phyloP scores from a whole-genome alignment of 2,797 vertebrate genomes.

The Geotrypetes seraphini region DNA sequence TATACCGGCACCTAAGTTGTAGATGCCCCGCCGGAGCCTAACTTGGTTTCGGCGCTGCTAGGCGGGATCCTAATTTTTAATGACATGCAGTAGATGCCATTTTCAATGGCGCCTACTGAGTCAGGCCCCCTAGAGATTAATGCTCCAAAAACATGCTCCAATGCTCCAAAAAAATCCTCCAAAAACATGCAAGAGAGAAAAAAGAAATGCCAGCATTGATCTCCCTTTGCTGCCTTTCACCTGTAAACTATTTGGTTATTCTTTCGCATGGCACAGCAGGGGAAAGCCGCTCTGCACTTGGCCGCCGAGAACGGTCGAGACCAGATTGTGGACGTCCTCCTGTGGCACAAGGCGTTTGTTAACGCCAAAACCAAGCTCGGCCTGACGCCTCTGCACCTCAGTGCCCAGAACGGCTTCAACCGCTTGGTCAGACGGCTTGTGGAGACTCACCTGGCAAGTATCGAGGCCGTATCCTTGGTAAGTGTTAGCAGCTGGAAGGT shows the following conservation, averaged over 20 bases:
- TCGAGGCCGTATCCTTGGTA: conserved; percentile 28
- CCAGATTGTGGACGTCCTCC: conserved; percentile 33
- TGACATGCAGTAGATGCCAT: too few species aligned
- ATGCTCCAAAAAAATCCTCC: too few species aligned
- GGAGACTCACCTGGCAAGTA: conserved; percentile 26
- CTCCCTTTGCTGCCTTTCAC: neutral
- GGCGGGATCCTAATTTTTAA: too few species aligned
- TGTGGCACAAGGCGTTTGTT: conserved; percentile 44
- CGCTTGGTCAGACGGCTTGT: conserved; percentile 32
- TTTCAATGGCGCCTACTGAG: too few species aligned
- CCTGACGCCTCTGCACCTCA: conserved; percentile 42
- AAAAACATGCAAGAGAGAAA: too few species aligned
- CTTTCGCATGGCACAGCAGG: conserved; percentile 15
- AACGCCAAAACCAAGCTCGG: conserved; percentile 46
- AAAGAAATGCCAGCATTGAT: too few species aligned
- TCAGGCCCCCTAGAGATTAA: too few species aligned
- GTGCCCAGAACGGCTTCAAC: conserved; percentile 31
- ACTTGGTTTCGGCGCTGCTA: too few species aligned
- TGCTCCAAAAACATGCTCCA: too few species aligned
- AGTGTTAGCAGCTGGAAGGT: too few species aligned
- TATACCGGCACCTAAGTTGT: too few species aligned
- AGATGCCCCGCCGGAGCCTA: too few species aligned
- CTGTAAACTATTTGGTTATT: neutral
- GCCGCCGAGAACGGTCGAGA: conserved; percentile 34
- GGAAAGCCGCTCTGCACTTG: conserved; percentile 43